Base-by-base conservation (phyloP, 2,888 invertebrate species). In the Ectobius pallidus region DNA sequence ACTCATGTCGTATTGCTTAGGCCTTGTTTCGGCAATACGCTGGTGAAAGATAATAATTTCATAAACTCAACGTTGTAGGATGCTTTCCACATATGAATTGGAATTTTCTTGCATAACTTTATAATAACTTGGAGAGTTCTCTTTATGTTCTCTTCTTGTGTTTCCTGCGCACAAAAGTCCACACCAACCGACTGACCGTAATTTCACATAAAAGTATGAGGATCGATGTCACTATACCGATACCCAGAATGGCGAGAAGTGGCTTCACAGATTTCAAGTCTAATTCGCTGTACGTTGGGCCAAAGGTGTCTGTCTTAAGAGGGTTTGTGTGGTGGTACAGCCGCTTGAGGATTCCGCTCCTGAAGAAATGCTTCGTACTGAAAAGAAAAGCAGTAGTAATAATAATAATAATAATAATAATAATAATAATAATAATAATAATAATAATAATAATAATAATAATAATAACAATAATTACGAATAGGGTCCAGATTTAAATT, bases 251-350 rank as follows among this genome's bases (percentile, higher is more conserved):
- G 2, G n/a, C 1, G 0, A 58, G n/a, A 7, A 58, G 30, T 3
- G 58, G 58, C 22, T 14, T n/a, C 6, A n/a, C 30, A 6, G 58
- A 14, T 16, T 30, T 14, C 7, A 58, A n/a, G 30, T 58, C 58
- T 30, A 58, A 30, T 16, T 58, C 25, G n/a, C 30, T 14, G 18
- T 14, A 58, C 3, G 4, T 16, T 2, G 30, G 16, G 14, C 30
- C n/a, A 0, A 1, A 4, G 0, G 2, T 2, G n/a, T 11, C 1
- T 7, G 27, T 1, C n/a, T 25, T n/a, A 16, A 3, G 6, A 1
- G 27, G 3, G 2, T 6, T n/a, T n/a, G 0, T 6, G 0, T 30
- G 27, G 14, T 18, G 25, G 58, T 58, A 30, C 25, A 58, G 58
- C 3, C 58, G 14, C 16, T 58, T 30, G 1, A 30, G 22, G 18